Evolutionary conservation across 2,888 invertebrate species (phyloP).

Genomic region (Drosophila multiciliata): DNA sequence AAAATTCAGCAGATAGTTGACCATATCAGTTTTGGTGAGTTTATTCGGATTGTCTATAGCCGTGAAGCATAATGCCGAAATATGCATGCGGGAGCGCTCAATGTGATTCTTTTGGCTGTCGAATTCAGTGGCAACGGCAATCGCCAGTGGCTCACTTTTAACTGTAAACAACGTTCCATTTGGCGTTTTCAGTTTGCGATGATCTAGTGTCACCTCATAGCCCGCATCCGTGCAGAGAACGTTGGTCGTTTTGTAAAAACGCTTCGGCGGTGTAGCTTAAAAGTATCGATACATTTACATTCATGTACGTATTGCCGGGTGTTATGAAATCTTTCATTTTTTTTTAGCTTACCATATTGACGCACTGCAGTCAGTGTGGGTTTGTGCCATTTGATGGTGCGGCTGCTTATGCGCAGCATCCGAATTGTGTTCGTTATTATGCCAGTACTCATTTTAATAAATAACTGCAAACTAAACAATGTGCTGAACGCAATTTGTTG

Average conservation of each 20-base stretch:
- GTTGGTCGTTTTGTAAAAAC: slow-evolving; percentile 91
- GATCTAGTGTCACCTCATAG: slow-evolving; percentile 95
- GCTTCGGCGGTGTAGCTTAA: slow-evolving; percentile 86
- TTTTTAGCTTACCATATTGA: slow-evolving; percentile 49
- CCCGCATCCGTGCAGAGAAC: slow-evolving; percentile 89
- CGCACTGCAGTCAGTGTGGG: slow-evolving; percentile 38
- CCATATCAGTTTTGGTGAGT: slow-evolving; percentile 90
- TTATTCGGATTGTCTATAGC: slow-evolving; percentile 96
- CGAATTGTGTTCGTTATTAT: slow-evolving; percentile 45
- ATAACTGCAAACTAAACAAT: slow-evolving; percentile 11
- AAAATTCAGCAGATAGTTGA: slow-evolving; percentile 91
- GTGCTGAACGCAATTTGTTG: not conserved
- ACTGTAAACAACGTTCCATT: slow-evolving; percentile 91
- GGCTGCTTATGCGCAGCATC: slow-evolving; percentile 33
- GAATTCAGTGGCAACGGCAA: slow-evolving; percentile 98
- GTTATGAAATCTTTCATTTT: slow-evolving; percentile 58
- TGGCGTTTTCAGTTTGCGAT: slow-evolving; percentile 95
- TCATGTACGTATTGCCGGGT: slow-evolving; percentile 11
- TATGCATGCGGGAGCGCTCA: slow-evolving; percentile 93
- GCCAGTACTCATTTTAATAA: slow-evolving; percentile 52
- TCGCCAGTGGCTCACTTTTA: slow-evolving; percentile 93
- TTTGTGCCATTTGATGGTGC: slow-evolving; percentile 20
- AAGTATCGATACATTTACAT: slow-evolving; percentile 5
- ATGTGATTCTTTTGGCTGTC: slow-evolving; percentile 93
- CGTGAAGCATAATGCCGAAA: slow-evolving; percentile 96